Conservation (phyloP, 2,113 vertebrate species). For the Phalacrocorax pelagicus region DNA sequence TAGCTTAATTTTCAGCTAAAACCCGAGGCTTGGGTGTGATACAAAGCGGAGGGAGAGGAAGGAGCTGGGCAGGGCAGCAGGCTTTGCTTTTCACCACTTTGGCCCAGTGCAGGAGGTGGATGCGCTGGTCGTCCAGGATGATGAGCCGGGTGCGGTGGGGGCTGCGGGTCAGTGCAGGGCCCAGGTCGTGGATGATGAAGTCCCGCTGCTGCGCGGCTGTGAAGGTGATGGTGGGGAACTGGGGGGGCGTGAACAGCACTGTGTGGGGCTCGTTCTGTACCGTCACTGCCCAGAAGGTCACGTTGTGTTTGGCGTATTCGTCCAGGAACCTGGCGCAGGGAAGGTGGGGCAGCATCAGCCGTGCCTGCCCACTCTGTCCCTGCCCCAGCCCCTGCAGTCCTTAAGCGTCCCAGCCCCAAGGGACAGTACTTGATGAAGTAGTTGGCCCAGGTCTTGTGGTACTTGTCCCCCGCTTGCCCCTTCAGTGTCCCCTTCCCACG, state of each 20-base stretch:
- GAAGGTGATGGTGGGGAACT: constrained; percentile 82
- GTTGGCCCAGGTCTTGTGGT: constrained; percentile 91
- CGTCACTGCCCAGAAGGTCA: constrained; percentile 91
- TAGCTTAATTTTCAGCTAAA: not conserved
- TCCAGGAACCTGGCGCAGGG: constrained; percentile 83
- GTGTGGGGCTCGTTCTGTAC: constrained; percentile 88
- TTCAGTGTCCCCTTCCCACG: constrained; percentile 87
- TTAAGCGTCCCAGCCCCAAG: too few relatives aligned
- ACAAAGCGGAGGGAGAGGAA: fast-evolving
- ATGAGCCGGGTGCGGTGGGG: constrained; percentile 76
- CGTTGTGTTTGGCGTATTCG: constrained; percentile 83
- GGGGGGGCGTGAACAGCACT: constrained; percentile 80
- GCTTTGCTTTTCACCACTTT: constrained; percentile 82
- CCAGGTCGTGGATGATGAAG: constrained; percentile 86
- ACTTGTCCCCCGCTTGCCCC: constrained; percentile 84
- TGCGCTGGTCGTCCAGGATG: constrained; percentile 86
- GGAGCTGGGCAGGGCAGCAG: fast-evolving
- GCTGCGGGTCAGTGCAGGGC: constrained; percentile 82
- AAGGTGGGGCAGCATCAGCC: not conserved
- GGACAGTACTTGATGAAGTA: constrained; percentile 83
- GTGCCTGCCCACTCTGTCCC: fast-evolving
- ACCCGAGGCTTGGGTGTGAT: not conserved
- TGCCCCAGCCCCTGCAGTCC: fast-evolving
- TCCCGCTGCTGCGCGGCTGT: constrained; percentile 85
- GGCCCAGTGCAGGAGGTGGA: constrained; percentile 89